These are phyloP conservation scores for Amphiprion clarkii DNA, from an alignment of 2,797 vertebrate genomes.

Conservation along the genomic window DNA sequence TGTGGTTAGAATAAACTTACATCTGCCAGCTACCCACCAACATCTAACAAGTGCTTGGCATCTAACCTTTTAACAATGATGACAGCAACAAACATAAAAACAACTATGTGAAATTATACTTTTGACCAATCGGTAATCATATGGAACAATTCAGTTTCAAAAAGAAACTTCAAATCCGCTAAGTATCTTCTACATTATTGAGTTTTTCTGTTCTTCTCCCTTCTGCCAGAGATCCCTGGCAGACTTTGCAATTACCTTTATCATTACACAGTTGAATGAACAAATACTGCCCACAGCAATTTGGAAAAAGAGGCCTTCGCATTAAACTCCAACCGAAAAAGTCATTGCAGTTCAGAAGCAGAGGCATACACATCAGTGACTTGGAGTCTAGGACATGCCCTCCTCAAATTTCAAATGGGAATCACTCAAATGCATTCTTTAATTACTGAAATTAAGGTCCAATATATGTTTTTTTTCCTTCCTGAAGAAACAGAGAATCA, in stretches of 20 bases:
- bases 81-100: background rate
- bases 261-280: slow-evolving; percentile 59
- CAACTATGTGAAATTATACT: background rate
- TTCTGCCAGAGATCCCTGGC: slow-evolving; percentile 33
- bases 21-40: background rate
- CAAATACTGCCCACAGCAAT: slow-evolving; percentile 49
- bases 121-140: background rate
- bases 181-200: slow-evolving; percentile 8
- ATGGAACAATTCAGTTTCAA: background rate
- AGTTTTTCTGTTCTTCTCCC: slow-evolving; percentile 23
- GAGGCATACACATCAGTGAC: slow-evolving; percentile 14
- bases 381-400: slow-evolving; percentile 8
- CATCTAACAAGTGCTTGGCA: background rate
- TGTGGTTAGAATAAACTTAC: background rate
- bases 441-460: slow-evolving; percentile 43
- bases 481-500: background rate
- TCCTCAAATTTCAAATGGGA: slow-evolving; percentile 30
- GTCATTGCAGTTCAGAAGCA: slow-evolving; percentile 17
- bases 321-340: slow-evolving; percentile 34
- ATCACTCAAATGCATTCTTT: slow-evolving; percentile 49
- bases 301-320: slow-evolving; percentile 24
- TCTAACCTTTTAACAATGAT: background rate
- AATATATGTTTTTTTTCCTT: slow-evolving; percentile 8
- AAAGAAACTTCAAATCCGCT: background rate
- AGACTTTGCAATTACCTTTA: slow-evolving; percentile 46